phyloP scores from a whole-genome alignment of 1,140 invertebrate species.

The Trichonephila clavipes region DNA sequence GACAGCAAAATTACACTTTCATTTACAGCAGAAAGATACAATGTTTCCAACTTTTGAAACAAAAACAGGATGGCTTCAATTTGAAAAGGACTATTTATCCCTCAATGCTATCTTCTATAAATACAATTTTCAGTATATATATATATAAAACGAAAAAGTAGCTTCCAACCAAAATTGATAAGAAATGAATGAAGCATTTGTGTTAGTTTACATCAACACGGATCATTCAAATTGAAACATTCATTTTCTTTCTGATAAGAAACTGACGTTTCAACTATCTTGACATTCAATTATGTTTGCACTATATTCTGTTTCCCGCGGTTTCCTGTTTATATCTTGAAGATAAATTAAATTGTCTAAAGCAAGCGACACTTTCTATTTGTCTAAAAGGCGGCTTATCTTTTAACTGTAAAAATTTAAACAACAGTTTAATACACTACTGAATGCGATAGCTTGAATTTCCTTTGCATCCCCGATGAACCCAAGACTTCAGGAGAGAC shows the following conservation, averaged over 20 bases:
- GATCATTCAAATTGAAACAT: not conserved
- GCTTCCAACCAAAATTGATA: conserved; percentile 32
- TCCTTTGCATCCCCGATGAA: not conserved
- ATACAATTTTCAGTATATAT: not conserved
- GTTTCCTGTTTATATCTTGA: not conserved
- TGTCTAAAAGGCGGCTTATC: not conserved
- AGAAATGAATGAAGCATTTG: conserved; percentile 53
- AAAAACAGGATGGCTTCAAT: not conserved
- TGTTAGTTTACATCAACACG: conserved; percentile 42
- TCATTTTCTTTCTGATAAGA: conserved; percentile 28
- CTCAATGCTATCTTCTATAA: conserved; percentile 13
- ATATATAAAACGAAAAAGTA: not conserved
- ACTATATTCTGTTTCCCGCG: not conserved
- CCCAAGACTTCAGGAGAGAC: too few species aligned
- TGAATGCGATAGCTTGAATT: not conserved
- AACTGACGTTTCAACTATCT: not conserved
- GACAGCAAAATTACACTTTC: conserved; percentile 34
- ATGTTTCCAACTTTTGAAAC: not conserved
- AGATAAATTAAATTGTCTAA: conserved; percentile 2
- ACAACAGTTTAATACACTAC: not conserved
- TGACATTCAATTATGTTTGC: conserved; percentile 29
- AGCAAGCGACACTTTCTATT: conserved; percentile 1
- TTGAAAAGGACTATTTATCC: not conserved
- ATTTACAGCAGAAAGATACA: conserved; percentile 38
- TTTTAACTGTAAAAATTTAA: not conserved